Evolutionary conservation across 2,888 invertebrate genomes (phyloP).

Genomic region (Dyspetes luteomarginatus): DNA sequence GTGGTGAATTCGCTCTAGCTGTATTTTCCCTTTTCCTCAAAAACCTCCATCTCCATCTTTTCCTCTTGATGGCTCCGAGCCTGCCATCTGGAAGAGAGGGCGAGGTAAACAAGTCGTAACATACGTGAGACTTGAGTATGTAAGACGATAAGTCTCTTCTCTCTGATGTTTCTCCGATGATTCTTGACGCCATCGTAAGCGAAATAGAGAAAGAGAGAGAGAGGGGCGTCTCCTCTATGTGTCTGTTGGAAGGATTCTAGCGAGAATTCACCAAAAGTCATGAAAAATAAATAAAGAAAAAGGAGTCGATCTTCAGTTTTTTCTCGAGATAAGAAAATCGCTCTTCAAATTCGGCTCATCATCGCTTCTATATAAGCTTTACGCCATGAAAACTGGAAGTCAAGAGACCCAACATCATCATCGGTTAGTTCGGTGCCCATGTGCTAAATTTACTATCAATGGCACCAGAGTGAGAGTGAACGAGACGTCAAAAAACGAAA

Average conservation of each 20-base stretch:
- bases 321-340: neutral
- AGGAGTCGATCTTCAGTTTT: neutral
- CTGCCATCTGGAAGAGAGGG: conserved; percentile 19
- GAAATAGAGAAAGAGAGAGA: conserved; percentile 1
- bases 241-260: conserved; percentile 11
- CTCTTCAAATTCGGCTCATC: neutral
- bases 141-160: conserved; percentile 54
- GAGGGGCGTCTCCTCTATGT: neutral
- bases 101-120: neutral
- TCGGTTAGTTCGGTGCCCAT: neutral
- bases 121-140: conserved; percentile 15
- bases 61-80: conserved; percentile 14
- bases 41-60: conserved; percentile 40
- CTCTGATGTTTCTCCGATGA: conserved; percentile 19
- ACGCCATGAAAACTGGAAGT: neutral
- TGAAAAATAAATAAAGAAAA: conserved; percentile 16
- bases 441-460: neutral
- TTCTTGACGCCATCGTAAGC: conserved; percentile 19
- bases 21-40: conserved; percentile 17
- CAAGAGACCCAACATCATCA: neutral
- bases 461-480: neutral
- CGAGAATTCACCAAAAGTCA: conserved; percentile 39
- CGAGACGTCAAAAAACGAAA: neutral
- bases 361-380: neutral
- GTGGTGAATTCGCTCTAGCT: neutral